Evolutionary conservation across 2,113 vertebrate genomes (phyloP), one percentile per base, ranked within the genome.

Genomic region (Odobenus rosmarus): DNA sequence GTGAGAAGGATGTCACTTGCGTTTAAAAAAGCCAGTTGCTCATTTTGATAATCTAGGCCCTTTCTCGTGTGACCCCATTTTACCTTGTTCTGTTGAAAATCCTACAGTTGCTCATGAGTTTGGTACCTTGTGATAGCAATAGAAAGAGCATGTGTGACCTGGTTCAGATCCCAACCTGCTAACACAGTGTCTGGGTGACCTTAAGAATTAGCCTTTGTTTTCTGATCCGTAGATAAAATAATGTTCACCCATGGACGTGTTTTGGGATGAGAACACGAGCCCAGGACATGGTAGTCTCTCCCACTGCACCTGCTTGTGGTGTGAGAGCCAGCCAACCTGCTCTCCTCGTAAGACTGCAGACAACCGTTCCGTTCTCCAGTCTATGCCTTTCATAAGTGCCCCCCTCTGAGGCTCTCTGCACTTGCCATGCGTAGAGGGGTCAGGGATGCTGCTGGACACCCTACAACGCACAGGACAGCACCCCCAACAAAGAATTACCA

Each of bases 261-360:
- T 85, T 88, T 3, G 31, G 71, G 31, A 24, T 92, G 42, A 76
- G 59, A 24, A 28, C 0, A 1, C 36, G 79, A 57, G 33, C 14
- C 13, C 0, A 7, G 39, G 3, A 23, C 33, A 19, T 4, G 2
- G 3, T 0, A 4, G 53, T 31, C 14, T 14, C 28, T 46, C 49
- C 3, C 1, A 6, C 11, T 5, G 21, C 31, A 10, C 61, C 51
- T 86, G 26, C 5, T 28, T 1, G 11, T 74, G 4, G 5, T 33
- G 62, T 67, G 62, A 67, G 62, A 67, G 62, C 23, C 59, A 51
- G 74, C 39, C 15, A 23, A 13, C 9, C 67, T 14, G 18, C 21
- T 13, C 16, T 7, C 2, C 18, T 9, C 1, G 0, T 2, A 1
- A 7, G 10, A 18, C 7, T 8, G 10, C 49, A 59, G 72, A 36